Evolutionary conservation across 2,113 vertebrate species (phyloP), one percentile per base, ranked within the genome.

Genomic region (Larimichthys crocea): DNA sequence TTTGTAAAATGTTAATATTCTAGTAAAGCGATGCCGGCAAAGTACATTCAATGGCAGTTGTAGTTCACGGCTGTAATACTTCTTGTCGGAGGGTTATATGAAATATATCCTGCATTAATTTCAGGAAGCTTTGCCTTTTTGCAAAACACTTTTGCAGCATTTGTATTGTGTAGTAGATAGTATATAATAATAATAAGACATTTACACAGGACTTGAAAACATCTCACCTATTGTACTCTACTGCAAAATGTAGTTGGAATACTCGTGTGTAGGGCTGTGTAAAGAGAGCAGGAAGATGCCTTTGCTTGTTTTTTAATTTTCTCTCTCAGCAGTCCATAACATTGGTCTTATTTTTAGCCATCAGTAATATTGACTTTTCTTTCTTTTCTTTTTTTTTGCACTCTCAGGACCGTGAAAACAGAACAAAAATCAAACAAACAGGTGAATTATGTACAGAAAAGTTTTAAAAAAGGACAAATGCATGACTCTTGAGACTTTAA

Each of bases 401-500:
- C 84, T 83, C 89, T 92, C 84, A 91, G 85, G 92, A 85, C 61
- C 10, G 66, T 84, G 35, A 17, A 62, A 65, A 66, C 44, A 67
- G 16, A 70, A n/a, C 12, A 40, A 64, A 29, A 65, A 42, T 73
- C 66, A 9, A 40, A 40, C 35, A 40, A 40, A 55, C 29, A 72
- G 66, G 60, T 44, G 24, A 80, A 75, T 70, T 73, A 52, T 85
- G 80, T 89, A 90, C 56, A 87, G 85, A 86, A 83, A 74, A 83
- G 64, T 53, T 35, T 8, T 5, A 40, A 55, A 48, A 67, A 79
- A 77, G 31, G 57, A 70, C 53, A 62, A 53, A 77, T 46, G 77
- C 74, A 20, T 66, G 80, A 86, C 52, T 78, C 35, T 82, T 57
- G 69, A 68, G 84, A 79, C 67, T 79, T 71, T 63, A 85, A 60